Evolutionary conservation across 2,888 invertebrate species (phyloP).

Genomic region (Pseudoips prasinana): DNA sequence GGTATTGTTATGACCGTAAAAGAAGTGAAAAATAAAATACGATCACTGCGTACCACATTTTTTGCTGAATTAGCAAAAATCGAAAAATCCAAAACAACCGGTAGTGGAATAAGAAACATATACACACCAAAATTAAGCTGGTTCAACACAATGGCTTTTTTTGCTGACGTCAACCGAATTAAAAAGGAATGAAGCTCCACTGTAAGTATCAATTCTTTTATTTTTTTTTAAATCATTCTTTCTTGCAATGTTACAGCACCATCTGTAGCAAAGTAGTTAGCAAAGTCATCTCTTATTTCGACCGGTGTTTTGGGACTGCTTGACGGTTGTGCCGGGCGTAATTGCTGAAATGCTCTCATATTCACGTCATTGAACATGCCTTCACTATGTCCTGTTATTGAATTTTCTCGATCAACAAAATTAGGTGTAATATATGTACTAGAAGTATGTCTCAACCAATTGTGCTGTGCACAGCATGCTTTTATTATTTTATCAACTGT

Average conservation of each 20-base stretch:
- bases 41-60: too few relatives aligned
- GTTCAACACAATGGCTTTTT: too few relatives aligned
- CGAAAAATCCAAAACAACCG: too few relatives aligned
- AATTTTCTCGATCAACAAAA: constrained; percentile 10
- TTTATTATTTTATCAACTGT: constrained; percentile 12
- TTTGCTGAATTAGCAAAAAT: too few relatives aligned
- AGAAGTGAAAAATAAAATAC: too few relatives aligned
- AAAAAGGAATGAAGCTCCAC: too few relatives aligned
- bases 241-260: constrained; percentile 12
- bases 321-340: constrained; percentile 15
- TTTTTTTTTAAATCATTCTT: constrained; percentile 9
- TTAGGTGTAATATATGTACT: constrained; percentile 13
- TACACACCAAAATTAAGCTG: too few relatives aligned
- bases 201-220: too few relatives aligned
- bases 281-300: constrained; percentile 12
- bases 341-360: constrained; percentile 15
- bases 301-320: constrained; percentile 12
- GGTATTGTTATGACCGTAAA: too few relatives aligned
- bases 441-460: constrained; percentile 13
- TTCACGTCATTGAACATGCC: constrained; percentile 15
- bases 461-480: constrained; percentile 11
- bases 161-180: too few relatives aligned
- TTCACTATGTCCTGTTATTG: constrained; percentile 12
- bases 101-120: too few relatives aligned
- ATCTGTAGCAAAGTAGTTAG: constrained; percentile 13